Percentiles rank a stretch among this genome's conserved stretches.
Conservation (phyloP, 2,888 invertebrate genomes). For the Mycalesis mineus region DNA sequence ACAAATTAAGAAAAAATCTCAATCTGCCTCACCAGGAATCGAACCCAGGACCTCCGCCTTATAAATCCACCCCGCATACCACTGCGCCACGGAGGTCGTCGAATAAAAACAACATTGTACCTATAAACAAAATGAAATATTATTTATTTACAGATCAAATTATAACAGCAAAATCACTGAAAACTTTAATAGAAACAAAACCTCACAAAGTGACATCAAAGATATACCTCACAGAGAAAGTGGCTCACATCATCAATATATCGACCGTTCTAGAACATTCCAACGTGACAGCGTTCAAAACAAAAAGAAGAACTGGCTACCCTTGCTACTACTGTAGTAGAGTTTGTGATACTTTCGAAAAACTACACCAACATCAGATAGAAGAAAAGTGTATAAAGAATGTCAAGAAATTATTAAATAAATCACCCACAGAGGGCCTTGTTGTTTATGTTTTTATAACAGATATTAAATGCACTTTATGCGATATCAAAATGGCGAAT, state of each 20-base stretch:
- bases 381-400: constrained; percentile 40
- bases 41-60: too few species aligned
- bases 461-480: constrained; percentile 49
- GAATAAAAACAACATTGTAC: too few species aligned
- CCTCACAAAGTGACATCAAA: constrained; percentile 18
- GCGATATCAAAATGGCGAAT: constrained; percentile 36
- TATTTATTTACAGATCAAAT: constrained; percentile 40
- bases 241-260: constrained; percentile 47
- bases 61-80: too few species aligned
- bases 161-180: constrained; percentile 39
- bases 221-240: constrained; percentile 48
- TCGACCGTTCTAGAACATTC: constrained; percentile 47
- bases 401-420: constrained; percentile 40
- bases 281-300: constrained; percentile 54
- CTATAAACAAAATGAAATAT: too few species aligned
- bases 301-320: constrained; percentile 49
- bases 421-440: constrained; percentile 47
- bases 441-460: constrained; percentile 57
- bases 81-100: too few species aligned
- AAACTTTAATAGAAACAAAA: constrained; percentile 31
- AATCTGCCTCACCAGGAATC: too few species aligned
- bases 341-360: constrained; percentile 43
- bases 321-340: constrained; percentile 60
- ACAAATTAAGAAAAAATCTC: too few species aligned
- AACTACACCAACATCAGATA: constrained; percentile 42